Conservation (phyloP, 2,888 invertebrate species). For the Diaprepes abbreviatus region DNA sequence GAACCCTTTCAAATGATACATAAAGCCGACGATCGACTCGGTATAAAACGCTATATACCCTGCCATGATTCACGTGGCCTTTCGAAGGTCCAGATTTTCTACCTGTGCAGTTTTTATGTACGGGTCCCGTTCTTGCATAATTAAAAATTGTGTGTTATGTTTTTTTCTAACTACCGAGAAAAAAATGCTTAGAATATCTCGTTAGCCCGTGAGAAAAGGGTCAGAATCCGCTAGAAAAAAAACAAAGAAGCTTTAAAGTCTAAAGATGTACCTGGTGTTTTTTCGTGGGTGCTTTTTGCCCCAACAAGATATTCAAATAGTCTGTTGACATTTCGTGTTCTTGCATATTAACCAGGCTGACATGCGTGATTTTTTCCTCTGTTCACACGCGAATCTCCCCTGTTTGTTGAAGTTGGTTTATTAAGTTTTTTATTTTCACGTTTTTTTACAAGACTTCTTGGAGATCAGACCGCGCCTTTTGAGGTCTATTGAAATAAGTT, state of each 20-base stretch:
- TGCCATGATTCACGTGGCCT: conserved; percentile 28
- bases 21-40: conserved; percentile 15
- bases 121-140: conserved; percentile 56
- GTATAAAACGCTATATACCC: neutral
- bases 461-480: conserved; percentile 12
- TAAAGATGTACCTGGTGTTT: conserved; percentile 65
- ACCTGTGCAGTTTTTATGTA: conserved; percentile 56
- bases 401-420: conserved; percentile 33
- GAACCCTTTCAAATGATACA: conserved; percentile 27
- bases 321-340: conserved; percentile 68
- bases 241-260: conserved; percentile 56
- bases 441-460: conserved; percentile 11
- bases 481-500: conserved; percentile 29
- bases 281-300: conserved; percentile 64
- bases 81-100: conserved; percentile 47
- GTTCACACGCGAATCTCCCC: conserved; percentile 64
- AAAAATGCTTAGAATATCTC: conserved; percentile 54
- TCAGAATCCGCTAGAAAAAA: conserved; percentile 60
- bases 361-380: conserved; percentile 63
- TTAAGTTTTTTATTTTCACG: conserved; percentile 22
- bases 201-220: conserved; percentile 64
- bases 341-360: conserved; percentile 67
- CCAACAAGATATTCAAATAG: conserved; percentile 59
- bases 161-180: conserved; percentile 48
- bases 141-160: conserved; percentile 62